Evolutionary conservation across 2,113 vertebrate genomes (phyloP).

Genomic region (Zapornia atra): DNA sequence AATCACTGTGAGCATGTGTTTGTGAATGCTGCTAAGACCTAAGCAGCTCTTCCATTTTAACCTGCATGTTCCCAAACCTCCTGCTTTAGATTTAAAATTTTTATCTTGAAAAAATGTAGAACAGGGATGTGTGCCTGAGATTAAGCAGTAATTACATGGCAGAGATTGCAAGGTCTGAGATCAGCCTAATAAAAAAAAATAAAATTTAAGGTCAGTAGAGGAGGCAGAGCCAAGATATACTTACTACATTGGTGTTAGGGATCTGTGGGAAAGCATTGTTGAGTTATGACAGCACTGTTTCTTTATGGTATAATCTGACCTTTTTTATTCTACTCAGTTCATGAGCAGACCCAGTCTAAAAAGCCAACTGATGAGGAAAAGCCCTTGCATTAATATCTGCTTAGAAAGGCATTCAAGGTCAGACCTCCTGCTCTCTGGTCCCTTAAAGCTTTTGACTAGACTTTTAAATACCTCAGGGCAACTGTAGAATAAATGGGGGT

Average conservation of each 20-base stretch:
- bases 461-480: background rate
- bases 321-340: background rate
- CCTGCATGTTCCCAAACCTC: background rate
- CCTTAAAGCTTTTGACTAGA: background rate
- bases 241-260: background rate
- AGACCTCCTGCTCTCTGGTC: background rate
- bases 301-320: background rate
- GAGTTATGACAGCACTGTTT: background rate
- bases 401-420: background rate
- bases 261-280: background rate
- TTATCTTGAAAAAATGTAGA: background rate
- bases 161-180: background rate
- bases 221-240: background rate
- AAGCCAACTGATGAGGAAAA: background rate
- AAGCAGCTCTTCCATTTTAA: background rate
- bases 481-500: background rate
- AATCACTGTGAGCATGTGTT: background rate
- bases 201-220: background rate
- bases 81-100: background rate
- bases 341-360: background rate
- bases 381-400: background rate
- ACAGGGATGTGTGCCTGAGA: background rate
- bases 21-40: rapidly evolving
- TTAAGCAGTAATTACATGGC: background rate
- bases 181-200: background rate